Percentiles rank a stretch among this genome's conserved stretches.
phyloP scores from a whole-genome alignment of 2,797 vertebrate genomes.

The Anguilla anguilla region DNA sequence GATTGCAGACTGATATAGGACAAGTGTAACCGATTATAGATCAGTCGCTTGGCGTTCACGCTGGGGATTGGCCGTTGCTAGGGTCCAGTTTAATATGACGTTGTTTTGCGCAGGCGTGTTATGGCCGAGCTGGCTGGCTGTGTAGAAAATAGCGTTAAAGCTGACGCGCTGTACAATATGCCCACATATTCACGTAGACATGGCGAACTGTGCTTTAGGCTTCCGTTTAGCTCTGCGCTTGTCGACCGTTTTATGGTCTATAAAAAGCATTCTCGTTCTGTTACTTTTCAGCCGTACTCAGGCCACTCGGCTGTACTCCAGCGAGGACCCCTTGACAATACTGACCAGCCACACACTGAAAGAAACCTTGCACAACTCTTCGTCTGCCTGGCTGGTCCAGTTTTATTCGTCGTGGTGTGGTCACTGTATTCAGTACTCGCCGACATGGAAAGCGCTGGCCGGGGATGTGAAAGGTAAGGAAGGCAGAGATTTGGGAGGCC shows the following conservation, averaged over 20 bases:
- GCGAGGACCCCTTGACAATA: slow-evolving; percentile 80
- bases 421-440: slow-evolving; percentile 91
- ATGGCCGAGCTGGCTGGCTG: background rate
- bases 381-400: slow-evolving; percentile 89
- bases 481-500: background rate
- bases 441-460: slow-evolving; percentile 86
- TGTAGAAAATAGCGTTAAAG: background rate
- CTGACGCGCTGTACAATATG: background rate
- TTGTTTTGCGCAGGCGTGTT: slow-evolving; percentile 28
- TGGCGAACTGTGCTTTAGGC: background rate
- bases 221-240: slow-evolving; percentile 26
- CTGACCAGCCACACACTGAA: slow-evolving; percentile 75
- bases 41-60: background rate
- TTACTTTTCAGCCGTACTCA: slow-evolving; percentile 26
- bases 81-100: background rate
- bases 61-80: slow-evolving; percentile 14
- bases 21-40: background rate
- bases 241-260: slow-evolving; percentile 23
- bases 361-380: slow-evolving; percentile 76
- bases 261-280: slow-evolving; percentile 23
- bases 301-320: slow-evolving; percentile 71
- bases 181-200: slow-evolving; percentile 6
- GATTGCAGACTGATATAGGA: background rate
- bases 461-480: slow-evolving; percentile 84
- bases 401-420: slow-evolving; percentile 95